phyloP scores from a whole-genome alignment of 2,888 invertebrate species.

The Acanthococcus lagerstroemiae region DNA sequence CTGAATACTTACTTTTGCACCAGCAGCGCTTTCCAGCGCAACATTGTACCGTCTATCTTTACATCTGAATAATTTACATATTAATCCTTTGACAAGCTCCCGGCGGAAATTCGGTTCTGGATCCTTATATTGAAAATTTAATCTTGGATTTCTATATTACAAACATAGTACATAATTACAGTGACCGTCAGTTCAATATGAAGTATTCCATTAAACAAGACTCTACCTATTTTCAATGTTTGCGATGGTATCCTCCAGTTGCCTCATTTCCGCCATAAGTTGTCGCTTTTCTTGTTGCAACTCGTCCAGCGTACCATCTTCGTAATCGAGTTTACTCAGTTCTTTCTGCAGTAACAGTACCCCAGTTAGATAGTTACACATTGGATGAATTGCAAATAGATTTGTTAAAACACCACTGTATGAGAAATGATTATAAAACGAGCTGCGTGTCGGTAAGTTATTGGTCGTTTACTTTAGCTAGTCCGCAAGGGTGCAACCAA shows the following conservation, averaged over 20 bases:
- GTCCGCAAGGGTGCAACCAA: too few species aligned
- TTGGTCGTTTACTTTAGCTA: too few species aligned
- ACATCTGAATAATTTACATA: slow-evolving; percentile 67
- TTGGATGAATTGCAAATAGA: too few species aligned
- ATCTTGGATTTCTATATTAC: not conserved
- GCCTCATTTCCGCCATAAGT: slow-evolving; percentile 49
- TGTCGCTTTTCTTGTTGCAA: slow-evolving; percentile 35
- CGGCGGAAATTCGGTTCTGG: slow-evolving; percentile 65
- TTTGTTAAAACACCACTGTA: too few species aligned
- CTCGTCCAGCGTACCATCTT: slow-evolving; percentile 36
- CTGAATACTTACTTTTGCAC: slow-evolving; percentile 58
- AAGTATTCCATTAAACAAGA: not conserved
- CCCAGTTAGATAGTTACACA: too few species aligned
- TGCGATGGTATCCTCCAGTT: slow-evolving; percentile 49
- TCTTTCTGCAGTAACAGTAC: slow-evolving; percentile 45
- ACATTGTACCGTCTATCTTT: slow-evolving; percentile 58
- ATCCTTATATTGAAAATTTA: slow-evolving; percentile 62
- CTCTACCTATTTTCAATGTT: slow-evolving; percentile 44
- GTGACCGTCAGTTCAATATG: too few species aligned
- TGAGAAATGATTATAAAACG: too few species aligned
- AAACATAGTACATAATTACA: not conserved
- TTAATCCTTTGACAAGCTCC: slow-evolving; percentile 60
- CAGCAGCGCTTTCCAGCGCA: slow-evolving; percentile 77
- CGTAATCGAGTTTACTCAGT: slow-evolving; percentile 45
- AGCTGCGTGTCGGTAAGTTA: too few species aligned